phyloP scores from a whole-genome alignment of 2,888 invertebrate species.

The Ectemnius continuus region DNA sequence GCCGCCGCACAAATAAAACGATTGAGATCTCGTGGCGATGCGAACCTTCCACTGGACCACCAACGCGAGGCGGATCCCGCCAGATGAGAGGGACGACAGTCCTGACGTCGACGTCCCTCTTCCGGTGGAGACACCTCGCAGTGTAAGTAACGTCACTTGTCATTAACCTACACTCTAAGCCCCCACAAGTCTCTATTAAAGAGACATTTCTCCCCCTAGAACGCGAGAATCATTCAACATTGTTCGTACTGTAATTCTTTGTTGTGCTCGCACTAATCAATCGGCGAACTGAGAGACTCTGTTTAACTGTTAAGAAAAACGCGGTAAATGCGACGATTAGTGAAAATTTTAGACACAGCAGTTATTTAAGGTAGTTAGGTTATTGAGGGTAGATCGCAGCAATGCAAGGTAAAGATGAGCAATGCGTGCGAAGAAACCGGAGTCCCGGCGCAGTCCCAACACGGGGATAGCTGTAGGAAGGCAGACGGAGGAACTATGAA shows the following conservation, averaged over 20 bases:
- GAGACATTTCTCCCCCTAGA: no score
- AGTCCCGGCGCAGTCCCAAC: conserved; percentile 24
- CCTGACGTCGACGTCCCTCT: conserved; percentile 30
- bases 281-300: background rate
- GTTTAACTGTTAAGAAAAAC: no score
- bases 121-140: conserved; percentile 30
- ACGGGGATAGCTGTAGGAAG: conserved; percentile 19
- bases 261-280: no score
- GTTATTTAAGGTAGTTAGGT: no score
- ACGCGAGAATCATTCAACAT: no score
- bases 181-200: no score
- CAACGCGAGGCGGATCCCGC: conserved; percentile 36
- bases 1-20: conserved; percentile 64
- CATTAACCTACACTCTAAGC: no score
- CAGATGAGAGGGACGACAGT: conserved; percentile 36
- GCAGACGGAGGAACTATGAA: conserved; percentile 42
- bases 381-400: conserved; percentile 15
- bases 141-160: background rate
- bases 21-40: conserved; percentile 67
- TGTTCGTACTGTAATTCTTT: no score
- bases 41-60: conserved; percentile 61
- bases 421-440: conserved; percentile 29
- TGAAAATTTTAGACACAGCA: no score
- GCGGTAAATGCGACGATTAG: no score
- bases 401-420: conserved; percentile 24